These are phyloP conservation scores for Lophotriccus pileatus DNA, from an alignment of 2,797 vertebrate genomes.

Conservation along the genomic window DNA sequence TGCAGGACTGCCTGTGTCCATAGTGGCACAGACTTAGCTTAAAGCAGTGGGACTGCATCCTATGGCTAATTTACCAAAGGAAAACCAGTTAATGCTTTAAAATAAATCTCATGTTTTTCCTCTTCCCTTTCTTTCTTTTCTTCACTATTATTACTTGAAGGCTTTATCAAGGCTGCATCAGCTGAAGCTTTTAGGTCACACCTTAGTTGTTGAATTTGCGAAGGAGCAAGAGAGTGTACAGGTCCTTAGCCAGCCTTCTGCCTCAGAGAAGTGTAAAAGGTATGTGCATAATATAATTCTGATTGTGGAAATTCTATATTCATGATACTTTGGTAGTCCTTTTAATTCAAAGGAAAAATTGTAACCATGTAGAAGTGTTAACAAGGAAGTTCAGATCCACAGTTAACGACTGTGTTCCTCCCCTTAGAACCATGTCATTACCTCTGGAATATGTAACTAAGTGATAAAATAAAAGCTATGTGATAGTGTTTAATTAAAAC, in stretches of 20 bases:
- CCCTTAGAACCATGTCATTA: not conserved
- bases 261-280: conserved; percentile 78
- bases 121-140: not conserved
- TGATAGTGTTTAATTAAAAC: not conserved
- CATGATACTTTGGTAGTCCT: not conserved
- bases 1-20: not conserved
- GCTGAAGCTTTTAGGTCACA: conserved; percentile 86
- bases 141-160: conserved; percentile 66
- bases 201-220: conserved; percentile 90
- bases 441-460: not conserved
- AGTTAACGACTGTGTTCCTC: not conserved
- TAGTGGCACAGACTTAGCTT: not conserved
- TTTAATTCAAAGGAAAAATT: not conserved
- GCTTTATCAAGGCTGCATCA: conserved; percentile 91
- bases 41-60: not conserved
- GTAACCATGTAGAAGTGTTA: not conserved
- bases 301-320: not conserved
- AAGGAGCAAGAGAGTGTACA: conserved; percentile 84
- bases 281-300: conserved; percentile 19
- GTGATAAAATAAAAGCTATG: not conserved
- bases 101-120: not conserved
- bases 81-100: not conserved
- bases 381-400: not conserved
- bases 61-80: not conserved
- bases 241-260: conserved; percentile 81